Base-by-base conservation (phyloP, 1,140 invertebrate genomes). In the Achatina immaculata region DNA sequence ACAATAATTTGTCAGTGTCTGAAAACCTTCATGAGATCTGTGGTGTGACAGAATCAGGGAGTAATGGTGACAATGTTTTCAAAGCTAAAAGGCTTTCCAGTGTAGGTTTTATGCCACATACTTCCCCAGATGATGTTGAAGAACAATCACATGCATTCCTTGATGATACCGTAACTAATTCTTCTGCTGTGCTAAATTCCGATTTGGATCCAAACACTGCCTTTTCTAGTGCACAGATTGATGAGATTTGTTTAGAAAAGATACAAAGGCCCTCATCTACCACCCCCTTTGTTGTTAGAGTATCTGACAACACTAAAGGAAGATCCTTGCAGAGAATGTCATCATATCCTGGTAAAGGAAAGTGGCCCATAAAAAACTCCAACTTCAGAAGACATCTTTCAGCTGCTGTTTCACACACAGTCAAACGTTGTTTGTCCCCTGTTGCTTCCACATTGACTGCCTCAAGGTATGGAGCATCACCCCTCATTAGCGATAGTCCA, bases 341-440 rank as follows among this genome's bases (percentile, higher is more conserved):
- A 42, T 71, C 68, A 6, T 71, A 40, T 71, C 68, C 68, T 24
- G 68, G 68, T 42, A 71, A 71, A 71, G 38, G 9, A 31, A 40
- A 42, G 21, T n/a, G 7, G n/a, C 38, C 38, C 2, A 38, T 9
- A 28, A 21, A 31, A 31, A 4, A 34, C 11, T 71, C 68, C 38
- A 40, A 40, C 38, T 71, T 45, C 40, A 45, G 68, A 38, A 45
- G 19, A 38, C 68, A 71, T 45, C 68, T 24, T 11, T 40, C 68
- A 71, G 36, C 36, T 42, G 38, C 24, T 24, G 36, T 40, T 71
- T 40, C 68, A 14, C 16, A n/a, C 58, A 31, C 28, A 34, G 4
- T 28, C 16, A 21, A 1, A 19, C 6, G n/a, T 1, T 9, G 24
- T 31, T 9, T 40, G 6, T 71, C 36, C 38, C 28, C 68, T 71